Base-by-base conservation (phyloP, 2,113 vertebrate species). In the Rhinogobius similis region DNA sequence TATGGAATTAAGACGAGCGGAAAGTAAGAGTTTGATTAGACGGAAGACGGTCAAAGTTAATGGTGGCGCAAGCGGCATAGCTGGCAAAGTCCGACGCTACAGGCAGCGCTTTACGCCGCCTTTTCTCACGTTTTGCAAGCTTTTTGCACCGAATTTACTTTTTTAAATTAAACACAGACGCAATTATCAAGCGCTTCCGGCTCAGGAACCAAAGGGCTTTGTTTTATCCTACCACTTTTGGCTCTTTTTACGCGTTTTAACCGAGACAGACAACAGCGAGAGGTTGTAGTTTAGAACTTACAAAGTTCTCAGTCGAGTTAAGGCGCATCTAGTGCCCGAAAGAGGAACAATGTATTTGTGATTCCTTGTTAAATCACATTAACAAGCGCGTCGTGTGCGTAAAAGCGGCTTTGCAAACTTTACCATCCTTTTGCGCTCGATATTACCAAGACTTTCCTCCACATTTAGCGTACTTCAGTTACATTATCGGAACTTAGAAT, bases 11-110 rank as follows among this genome's bases (percentile, higher is more conserved):
- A 90, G 88, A 88, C 87, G 75, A 87, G 90, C 85, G 87, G 83
- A 90, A 91, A 93, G 91, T 92, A 89, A 89, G 92, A 92, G 92
- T 93, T 93, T 92, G 90, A 93, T 93, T 79, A 88, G 88, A 90
- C 82, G 73, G 84, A 86, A 87, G 89, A 83, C 86, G 78, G 85
- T 64, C 88, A 83, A 90, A 91, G 90, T 91, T 90, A 84, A 81
- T 70, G 69, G 65, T 10, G 82, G 72, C 77, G 82, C 70, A 69
- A 76, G 72, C 76, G 53, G 82, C 65, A 72, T 67, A 72, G 77
- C 75, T 71, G 41, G 65, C 72, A n/a, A 41, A 68, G 68, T 78
- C 50, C 66, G 71, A 9, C 77, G 79, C 75, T 48, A 62, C 72
- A 48, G 64, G 6, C 78, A 10, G 61, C 41, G 78, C 79, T 79